phyloP scores from a whole-genome alignment of 1,140 invertebrate species.

The Phthorimaea operculella region DNA sequence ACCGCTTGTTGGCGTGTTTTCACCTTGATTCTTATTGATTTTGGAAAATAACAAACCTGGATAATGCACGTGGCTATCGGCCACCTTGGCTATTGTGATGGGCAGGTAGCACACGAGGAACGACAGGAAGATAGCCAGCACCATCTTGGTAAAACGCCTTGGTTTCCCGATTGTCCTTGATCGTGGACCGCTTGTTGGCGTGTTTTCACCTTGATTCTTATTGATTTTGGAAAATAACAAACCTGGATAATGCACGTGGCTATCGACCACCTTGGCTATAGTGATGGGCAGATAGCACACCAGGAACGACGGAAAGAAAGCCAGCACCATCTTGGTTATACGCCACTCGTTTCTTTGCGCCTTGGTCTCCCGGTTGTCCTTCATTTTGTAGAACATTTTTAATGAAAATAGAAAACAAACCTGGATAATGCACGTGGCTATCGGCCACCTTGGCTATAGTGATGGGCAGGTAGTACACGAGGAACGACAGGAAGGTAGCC shows the following conservation, averaged over 20 bases:
- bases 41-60: no score
- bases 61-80: conserved; percentile 80
- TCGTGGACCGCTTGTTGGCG: conserved; percentile 64
- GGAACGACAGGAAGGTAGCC: conserved; percentile 87
- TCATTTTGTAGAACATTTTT: no score
- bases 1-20: conserved; percentile 62
- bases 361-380: conserved; percentile 71
- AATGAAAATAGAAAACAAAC: conserved; percentile 79
- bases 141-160: conserved; percentile 91
- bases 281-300: conserved; percentile 89
- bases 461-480: conserved; percentile 87
- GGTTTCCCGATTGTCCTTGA: conserved; percentile 70
- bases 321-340: conserved; percentile 92
- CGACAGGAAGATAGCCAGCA: conserved; percentile 87
- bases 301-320: conserved; percentile 88
- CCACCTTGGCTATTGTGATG: conserved; percentile 87
- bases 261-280: conserved; percentile 85
- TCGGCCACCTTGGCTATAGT: conserved; percentile 88
- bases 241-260: conserved; percentile 81
- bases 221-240: no score
- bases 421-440: conserved; percentile 79
- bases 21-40: no score
- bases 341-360: conserved; percentile 87
- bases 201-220: no score
- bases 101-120: conserved; percentile 89